Evolutionary conservation across 2,888 invertebrate species (phyloP), one percentile per base, ranked within the genome.

Genomic region (Yponomeuta plumbellus): DNA sequence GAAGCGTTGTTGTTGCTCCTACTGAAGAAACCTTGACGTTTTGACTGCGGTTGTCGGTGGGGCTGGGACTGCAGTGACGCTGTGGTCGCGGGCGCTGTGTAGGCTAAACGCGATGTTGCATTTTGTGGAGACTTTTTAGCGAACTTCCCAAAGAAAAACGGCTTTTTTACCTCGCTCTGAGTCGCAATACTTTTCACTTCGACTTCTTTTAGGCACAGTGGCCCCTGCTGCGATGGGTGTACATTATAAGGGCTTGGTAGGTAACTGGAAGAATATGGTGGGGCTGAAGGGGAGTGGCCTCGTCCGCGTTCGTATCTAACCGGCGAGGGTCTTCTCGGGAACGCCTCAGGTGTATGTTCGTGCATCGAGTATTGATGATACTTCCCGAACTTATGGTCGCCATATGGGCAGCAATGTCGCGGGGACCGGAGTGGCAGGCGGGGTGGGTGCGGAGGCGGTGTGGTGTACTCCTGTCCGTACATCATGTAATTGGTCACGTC

Each of bases 181-280:
- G 86, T 88, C 5, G 80, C 86, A 57, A 79, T 84, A 70, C 85
- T 90, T 72, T 85, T 88, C 0, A 90, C 87, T 80, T 90, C 90
- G 63, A 90, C 80, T 73, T 90, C 88, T 71, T 85, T 88, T 1
- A 90, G 72, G 68, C 88, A 88, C 0, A 89, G 70, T 2, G 88
- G 88, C 11, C 81, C 77, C 72, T 83, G 85, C 22, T 79, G 75
- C 75, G 72, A 17, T 69, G 80, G 52, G 73, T 69, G 56, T 1
- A 17, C 44, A 13, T 74, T 76, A 20, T 71, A 52, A 52, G 44
- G 44, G 44, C 44, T 71, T 68, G 3, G 17, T 4, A 26, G 1
- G 34, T 26, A 23, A 17, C 74, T 79, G 26, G 67, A 66, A 10
- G 73, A 73, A 40, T 75, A 72, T n/a, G 71, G 71, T 8, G 72